Evolutionary conservation across 2,888 invertebrate species (phyloP).

Genomic region (Charanyca ferruginea): DNA sequence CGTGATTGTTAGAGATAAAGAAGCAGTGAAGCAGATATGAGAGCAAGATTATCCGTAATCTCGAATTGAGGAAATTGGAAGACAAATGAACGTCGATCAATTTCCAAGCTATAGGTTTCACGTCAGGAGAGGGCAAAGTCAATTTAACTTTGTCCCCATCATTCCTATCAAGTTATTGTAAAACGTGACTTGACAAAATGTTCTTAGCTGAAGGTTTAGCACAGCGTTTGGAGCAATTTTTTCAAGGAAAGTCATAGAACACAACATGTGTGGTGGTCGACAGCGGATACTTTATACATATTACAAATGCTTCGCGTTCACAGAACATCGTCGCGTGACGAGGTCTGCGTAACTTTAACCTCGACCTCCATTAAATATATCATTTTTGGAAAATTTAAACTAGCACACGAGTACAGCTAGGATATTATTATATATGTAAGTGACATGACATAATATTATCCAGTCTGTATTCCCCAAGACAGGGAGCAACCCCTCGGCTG

Average conservation of each 20-base stretch:
- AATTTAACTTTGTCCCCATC: conserved; percentile 8
- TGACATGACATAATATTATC: neutral
- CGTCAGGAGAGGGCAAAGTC: neutral
- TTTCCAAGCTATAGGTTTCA: neutral
- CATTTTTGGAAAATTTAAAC: conserved; percentile 28
- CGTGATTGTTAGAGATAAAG: neutral
- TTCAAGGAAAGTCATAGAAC: conserved; percentile 15
- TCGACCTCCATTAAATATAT: conserved; percentile 24
- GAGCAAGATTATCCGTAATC: neutral
- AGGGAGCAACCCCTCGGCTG: too few relatives aligned
- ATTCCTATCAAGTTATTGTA: conserved; percentile 1
- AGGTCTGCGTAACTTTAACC: conserved; percentile 25
- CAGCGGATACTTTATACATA: conserved; percentile 25
- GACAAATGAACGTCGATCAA: neutral
- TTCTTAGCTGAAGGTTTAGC: neutral
- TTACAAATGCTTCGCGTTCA: conserved; percentile 22
- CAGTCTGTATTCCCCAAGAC: neutral
- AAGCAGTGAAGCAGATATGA: neutral
- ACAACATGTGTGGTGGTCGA: conserved; percentile 6
- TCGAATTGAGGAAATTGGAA: neutral
- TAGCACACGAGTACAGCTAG: neutral
- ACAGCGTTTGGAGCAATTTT: neutral
- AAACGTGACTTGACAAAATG: neutral
- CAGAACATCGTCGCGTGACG: conserved; percentile 49
- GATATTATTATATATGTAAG: neutral